Percentiles rank a stretch among this genome's conserved stretches.
phyloP scores from a whole-genome alignment of 2,113 vertebrate species.

The Plecotus auritus region DNA sequence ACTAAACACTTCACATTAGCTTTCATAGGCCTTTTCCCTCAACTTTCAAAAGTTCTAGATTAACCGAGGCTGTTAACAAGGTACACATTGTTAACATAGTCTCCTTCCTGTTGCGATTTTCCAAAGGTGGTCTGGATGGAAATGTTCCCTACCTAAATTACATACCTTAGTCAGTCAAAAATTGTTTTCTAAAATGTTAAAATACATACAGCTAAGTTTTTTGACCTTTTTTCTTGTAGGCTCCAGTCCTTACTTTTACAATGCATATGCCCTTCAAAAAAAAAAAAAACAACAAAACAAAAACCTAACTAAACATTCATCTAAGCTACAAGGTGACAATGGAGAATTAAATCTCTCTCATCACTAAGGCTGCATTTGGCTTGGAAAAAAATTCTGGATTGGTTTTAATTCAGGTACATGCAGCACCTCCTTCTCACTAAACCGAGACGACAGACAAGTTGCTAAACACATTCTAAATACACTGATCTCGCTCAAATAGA shows the following conservation, averaged over 20 bases:
- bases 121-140: conserved; percentile 31
- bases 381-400: conserved; percentile 70
- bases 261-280: background rate
- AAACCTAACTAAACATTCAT: background rate
- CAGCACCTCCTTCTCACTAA: conserved; percentile 56
- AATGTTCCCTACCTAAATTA: conserved; percentile 62
- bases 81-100: conserved; percentile 38
- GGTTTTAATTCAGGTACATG: conserved; percentile 62
- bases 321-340: conserved; percentile 68
- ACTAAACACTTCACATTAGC: conserved; percentile 58
- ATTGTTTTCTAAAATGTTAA: conserved; percentile 63
- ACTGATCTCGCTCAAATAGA: conserved; percentile 62
- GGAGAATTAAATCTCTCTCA: conserved; percentile 67
- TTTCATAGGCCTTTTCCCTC: conserved; percentile 68
- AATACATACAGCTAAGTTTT: conserved; percentile 12
- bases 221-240: background rate
- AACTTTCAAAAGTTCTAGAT: conserved; percentile 48
- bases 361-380: conserved; percentile 71
- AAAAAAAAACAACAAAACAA: too few relatives aligned
- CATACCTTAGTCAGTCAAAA: conserved; percentile 43
- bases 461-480: conserved; percentile 53
- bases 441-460: conserved; percentile 37
- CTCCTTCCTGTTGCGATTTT: conserved; percentile 19
- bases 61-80: conserved; percentile 37
- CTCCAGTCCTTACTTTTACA: conserved; percentile 26